A percentile compares a stretch with the other conserved stretches of the same genome.
Evolutionary conservation across 2,797 vertebrate species (phyloP).

Genomic region (Cyprinodon diabolis): DNA sequence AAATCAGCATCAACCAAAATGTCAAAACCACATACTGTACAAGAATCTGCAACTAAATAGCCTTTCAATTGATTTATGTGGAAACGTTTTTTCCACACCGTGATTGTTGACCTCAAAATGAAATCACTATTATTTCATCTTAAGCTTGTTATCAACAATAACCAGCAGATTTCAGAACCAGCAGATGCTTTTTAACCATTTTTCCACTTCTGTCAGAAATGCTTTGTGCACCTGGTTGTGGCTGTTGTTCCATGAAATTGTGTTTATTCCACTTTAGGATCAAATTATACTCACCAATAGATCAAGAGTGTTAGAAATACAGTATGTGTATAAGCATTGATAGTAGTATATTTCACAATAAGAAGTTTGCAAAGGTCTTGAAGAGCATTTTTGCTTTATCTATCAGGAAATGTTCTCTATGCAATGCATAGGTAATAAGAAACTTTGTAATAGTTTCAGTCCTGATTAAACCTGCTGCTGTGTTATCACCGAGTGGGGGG

Average conservation of each 20-base stretch:
- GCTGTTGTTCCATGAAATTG: no score
- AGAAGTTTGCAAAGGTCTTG: background rate
- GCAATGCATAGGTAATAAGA: background rate
- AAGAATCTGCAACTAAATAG: background rate
- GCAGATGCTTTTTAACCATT: no score
- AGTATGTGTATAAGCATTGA: background rate
- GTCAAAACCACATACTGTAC: background rate
- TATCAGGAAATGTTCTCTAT: background rate
- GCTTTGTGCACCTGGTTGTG: no score
- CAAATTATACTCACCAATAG: background rate
- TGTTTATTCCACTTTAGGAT: background rate
- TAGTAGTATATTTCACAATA: background rate
- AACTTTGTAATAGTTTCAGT: background rate
- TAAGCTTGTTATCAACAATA: no score
- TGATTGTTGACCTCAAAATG: no score
- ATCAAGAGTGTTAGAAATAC: background rate
- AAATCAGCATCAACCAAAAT: background rate
- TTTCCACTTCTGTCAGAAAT: no score
- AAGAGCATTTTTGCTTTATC: background rate
- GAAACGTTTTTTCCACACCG: background rate
- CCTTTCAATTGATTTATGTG: background rate
- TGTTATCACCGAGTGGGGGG: background rate
- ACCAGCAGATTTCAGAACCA: no score
- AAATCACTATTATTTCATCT: no score
- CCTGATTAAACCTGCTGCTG: background rate